phyloP scores from a whole-genome alignment of 1,140 invertebrate species.

The Aphis craccivora region DNA sequence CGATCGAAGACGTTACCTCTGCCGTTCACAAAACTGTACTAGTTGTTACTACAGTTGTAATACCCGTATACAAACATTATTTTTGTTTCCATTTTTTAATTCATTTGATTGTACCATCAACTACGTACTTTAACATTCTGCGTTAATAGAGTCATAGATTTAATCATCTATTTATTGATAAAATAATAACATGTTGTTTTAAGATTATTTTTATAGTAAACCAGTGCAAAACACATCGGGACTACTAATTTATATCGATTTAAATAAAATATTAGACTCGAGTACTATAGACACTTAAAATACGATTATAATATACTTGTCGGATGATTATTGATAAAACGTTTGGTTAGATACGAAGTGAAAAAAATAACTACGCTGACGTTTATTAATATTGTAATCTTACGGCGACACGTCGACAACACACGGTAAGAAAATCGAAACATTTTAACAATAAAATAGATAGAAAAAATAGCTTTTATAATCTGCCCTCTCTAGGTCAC shows the following conservation, averaged over 20 bases:
- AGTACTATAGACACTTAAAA: background rate
- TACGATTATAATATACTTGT: slow-evolving; percentile 17
- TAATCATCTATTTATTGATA: slow-evolving; percentile 2
- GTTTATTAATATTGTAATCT: slow-evolving; percentile 15
- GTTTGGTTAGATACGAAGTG: background rate
- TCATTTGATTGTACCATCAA: background rate
- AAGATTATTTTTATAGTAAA: background rate
- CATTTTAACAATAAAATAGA: slow-evolving; percentile 21
- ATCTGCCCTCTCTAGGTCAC: slow-evolving; percentile 33
- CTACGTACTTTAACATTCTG: no score
- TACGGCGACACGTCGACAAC: background rate
- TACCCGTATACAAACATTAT: background rate
- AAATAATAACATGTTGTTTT: background rate
- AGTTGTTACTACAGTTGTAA: background rate
- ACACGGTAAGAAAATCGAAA: slow-evolving; percentile 1
- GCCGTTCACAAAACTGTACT: background rate
- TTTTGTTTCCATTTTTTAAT: slow-evolving; percentile 1
- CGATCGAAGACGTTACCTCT: background rate
- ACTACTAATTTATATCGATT: slow-evolving; percentile 3
- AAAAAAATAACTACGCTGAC: slow-evolving; percentile 13
- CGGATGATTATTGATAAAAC: slow-evolving; percentile 26
- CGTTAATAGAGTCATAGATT: background rate
- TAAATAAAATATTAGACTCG: background rate
- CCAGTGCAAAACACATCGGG: background rate
- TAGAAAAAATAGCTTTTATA: background rate